phyloP scores from a whole-genome alignment of 2,888 invertebrate genomes.

The Argynnis bischoffii region DNA sequence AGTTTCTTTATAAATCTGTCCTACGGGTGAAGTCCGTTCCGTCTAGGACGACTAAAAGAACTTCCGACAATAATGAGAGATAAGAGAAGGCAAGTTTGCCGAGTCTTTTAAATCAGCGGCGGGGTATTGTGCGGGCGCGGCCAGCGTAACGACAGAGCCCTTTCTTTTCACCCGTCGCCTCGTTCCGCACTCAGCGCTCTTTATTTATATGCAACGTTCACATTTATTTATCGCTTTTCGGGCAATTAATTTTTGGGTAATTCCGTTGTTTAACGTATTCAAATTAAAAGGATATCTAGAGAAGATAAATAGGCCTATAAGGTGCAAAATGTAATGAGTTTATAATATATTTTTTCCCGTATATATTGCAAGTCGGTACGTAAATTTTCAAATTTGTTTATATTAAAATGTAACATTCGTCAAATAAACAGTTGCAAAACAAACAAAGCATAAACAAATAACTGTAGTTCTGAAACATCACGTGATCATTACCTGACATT shows the following conservation, averaged over 20 bases:
- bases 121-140: slow-evolving; percentile 63
- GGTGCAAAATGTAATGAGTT: neutral
- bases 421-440: slow-evolving; percentile 4
- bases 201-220: slow-evolving; percentile 71
- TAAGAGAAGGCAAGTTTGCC: slow-evolving; percentile 65
- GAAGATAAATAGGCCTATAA: slow-evolving; percentile 14
- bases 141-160: slow-evolving; percentile 65
- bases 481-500: slow-evolving; percentile 63
- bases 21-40: slow-evolving; percentile 46
- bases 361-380: neutral
- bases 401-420: slow-evolving; percentile 1
- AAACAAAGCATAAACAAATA: slow-evolving; percentile 22
- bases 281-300: slow-evolving; percentile 17
- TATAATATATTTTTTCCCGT: neutral
- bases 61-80: slow-evolving; percentile 66
- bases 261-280: slow-evolving; percentile 56
- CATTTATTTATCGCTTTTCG: slow-evolving; percentile 73
- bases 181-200: slow-evolving; percentile 69
- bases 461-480: slow-evolving; percentile 51
- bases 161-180: slow-evolving; percentile 54
- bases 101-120: slow-evolving; percentile 61
- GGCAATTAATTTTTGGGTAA: slow-evolving; percentile 73
- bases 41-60: slow-evolving; percentile 53
- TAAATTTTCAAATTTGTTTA: no score
- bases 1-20: slow-evolving; percentile 43